Percentiles rank a stretch among this genome's conserved stretches.
phyloP scores from a whole-genome alignment of 2,797 vertebrate species.

The Falco biarmicus region DNA sequence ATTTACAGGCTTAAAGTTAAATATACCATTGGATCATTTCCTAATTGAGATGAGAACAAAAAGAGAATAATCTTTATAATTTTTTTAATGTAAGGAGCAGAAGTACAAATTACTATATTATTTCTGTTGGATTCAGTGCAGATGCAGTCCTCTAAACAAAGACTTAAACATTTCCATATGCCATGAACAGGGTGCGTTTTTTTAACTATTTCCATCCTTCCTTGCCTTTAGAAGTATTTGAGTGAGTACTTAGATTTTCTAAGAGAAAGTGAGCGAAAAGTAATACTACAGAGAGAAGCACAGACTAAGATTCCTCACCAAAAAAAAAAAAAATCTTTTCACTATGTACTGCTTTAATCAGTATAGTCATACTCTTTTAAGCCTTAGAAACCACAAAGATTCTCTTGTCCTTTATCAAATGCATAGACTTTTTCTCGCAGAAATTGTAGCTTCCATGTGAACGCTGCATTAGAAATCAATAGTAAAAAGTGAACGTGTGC shows the following conservation, averaged over 20 bases:
- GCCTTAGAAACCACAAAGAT: conserved; percentile 28
- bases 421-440: background rate
- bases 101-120: conserved; percentile 39
- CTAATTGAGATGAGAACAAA: background rate
- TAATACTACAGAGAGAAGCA: background rate
- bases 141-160: conserved; percentile 8
- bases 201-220: conserved; percentile 5
- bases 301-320: background rate
- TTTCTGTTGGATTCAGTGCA: background rate
- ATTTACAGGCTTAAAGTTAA: background rate
- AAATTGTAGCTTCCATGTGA: background rate
- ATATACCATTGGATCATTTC: background rate
- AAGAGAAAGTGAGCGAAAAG: background rate
- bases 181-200: background rate
- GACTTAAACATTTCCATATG: background rate
- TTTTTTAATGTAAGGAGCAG: conserved; percentile 7
- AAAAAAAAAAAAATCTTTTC: background rate
- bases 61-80: background rate
- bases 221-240: background rate
- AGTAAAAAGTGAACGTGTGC: background rate
- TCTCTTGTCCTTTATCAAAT: conserved; percentile 11
- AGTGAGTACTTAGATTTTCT: background rate
- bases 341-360: background rate
- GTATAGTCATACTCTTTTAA: background rate
- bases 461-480: background rate